Evolutionary conservation across 30 jellyfish, hydroid and myxozoan genomes (phyloP), one percentile per base, ranked within the genome.

Genomic region (Haliclystus octoradiatus): DNA sequence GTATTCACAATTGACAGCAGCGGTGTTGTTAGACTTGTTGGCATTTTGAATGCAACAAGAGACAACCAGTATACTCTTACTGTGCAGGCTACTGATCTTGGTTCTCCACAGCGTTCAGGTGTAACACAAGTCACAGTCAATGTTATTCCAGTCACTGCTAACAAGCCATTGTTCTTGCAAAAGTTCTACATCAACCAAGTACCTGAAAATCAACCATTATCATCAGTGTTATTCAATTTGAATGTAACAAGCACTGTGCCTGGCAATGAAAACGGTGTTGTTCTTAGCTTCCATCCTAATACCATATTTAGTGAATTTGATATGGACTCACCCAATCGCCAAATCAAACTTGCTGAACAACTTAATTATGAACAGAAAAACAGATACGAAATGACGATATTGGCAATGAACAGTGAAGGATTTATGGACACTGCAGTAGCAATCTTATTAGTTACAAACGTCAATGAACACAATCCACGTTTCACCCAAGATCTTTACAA

Each of bases 341-440:
- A 52, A 14, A 88, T 88, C 53, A 68, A 81, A 3, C 49, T 77
- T 33, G 69, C 66, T 49, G 31, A 47, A 13, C 26, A 61, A 28
- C 53, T 88, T 32, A 93, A 81, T 76, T 88, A 81, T 69, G 97
- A 88, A 69, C 40, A 28, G 19, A 33, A 28, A 0, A 62, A 51
- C n/a, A 61, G 74, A 29, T 88, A 47, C 67, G 86, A 88, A 31
- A 78, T 88, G 63, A 12, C 90, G 9, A 95, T 88, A 29, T 65
- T 88, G 19, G 97, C 97, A 0, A 69, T 84, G 28, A 94, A 88
- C 74, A 76, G 25, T 32, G 97, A 94, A 12, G 77, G 63, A 13
- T 92, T 75, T 15, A 75, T 85, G 26, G 50, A 71, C 72, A 63
- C 65, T 19, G 70, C 92, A 34, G 69, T 31, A 32, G 85, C 97